Evolutionary conservation across 23 tunicate genomes (phyloP).

Genomic region (Halocynthia roretzi): DNA sequence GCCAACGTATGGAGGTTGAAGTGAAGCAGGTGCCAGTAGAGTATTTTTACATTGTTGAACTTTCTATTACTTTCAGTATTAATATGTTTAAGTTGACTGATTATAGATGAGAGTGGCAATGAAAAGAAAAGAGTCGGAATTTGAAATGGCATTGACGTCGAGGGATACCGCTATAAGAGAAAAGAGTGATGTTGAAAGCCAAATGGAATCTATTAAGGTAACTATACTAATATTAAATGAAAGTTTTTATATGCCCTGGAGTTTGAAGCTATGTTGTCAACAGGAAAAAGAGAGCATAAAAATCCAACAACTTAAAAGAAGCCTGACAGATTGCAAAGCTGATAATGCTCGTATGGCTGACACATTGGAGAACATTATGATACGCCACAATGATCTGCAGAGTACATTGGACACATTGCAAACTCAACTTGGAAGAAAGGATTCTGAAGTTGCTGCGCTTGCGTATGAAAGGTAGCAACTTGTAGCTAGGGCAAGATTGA

Average conservation of each 20-base stretch:
- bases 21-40: constrained; percentile 50
- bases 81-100: too few relatives aligned
- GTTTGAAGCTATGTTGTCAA: neutral
- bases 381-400: constrained; percentile 54
- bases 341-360: constrained; percentile 73
- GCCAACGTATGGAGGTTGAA: constrained; percentile 40
- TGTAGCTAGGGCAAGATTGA: neutral
- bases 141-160: constrained; percentile 51
- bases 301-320: constrained; percentile 34
- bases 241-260: neutral
- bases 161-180: constrained; percentile 78
- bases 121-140: constrained; percentile 61
- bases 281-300: constrained; percentile 69
- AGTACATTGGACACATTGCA: constrained; percentile 41
- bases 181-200: constrained; percentile 45
- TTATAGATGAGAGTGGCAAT: constrained; percentile 22
- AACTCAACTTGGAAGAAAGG: constrained; percentile 77
- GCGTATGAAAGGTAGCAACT: constrained; percentile 46
- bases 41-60: neutral
- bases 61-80: too few relatives aligned
- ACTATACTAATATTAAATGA: neutral
- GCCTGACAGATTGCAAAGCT: constrained; percentile 48
- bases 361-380: constrained; percentile 44
- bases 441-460: constrained; percentile 44
- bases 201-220: constrained; percentile 60